These are phyloP conservation scores for Equus przewalskii DNA, from an alignment of 2,113 vertebrate species.

Conservation along the genomic window DNA sequence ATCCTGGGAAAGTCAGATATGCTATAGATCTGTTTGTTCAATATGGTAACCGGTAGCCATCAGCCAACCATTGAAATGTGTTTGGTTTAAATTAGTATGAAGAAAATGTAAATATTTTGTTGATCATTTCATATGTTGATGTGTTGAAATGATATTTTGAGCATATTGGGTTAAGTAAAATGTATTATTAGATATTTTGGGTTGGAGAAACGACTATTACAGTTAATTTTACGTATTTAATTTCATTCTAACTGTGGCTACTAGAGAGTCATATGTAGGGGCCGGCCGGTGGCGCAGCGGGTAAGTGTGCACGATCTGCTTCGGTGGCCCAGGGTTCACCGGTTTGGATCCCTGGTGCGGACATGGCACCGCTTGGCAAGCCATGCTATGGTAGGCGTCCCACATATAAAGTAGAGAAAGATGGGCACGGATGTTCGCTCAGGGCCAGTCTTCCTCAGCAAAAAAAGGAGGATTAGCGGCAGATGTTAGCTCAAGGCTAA, in stretches of 20 bases:
- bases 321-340: no score
- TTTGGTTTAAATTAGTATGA: not conserved
- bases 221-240: not conserved
- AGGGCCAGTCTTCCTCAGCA: no score
- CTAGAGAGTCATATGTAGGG: not conserved
- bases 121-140: not conserved
- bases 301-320: no score
- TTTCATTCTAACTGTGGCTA: not conserved
- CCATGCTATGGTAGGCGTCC: no score
- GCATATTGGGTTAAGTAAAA: not conserved
- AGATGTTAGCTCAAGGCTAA: no score
- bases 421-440: no score
- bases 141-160: not conserved
- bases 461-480: no score
- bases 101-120: not conserved
- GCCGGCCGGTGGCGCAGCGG: no score
- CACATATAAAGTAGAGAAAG: no score
- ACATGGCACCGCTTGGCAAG: no score
- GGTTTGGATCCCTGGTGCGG: no score
- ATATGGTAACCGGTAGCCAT: not conserved
- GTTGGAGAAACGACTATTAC: not conserved
- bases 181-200: not conserved
- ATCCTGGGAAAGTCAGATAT: not conserved
- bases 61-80: not conserved
- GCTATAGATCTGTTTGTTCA: not conserved